Base-by-base conservation (phyloP, 2,113 vertebrate species). In the Anguilla japonica region DNA sequence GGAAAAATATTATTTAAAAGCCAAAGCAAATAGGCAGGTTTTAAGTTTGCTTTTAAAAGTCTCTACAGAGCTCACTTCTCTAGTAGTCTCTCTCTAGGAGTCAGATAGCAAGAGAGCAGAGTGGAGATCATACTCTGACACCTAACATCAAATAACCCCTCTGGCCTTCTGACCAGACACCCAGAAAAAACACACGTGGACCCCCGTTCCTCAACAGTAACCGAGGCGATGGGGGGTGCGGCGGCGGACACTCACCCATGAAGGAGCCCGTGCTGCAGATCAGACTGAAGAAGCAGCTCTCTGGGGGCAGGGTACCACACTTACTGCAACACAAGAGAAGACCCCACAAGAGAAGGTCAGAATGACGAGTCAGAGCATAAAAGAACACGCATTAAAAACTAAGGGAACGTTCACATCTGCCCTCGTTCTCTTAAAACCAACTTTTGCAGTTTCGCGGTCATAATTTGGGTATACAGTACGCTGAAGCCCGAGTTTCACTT, bases 211-310 rank as follows among this genome's bases (percentile, higher is more conserved):
- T 67, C 20, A 8, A 1, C 4, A 20, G 26, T 67, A 67, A 26
- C 60, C 3, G 18, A 22, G 60, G 22, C 22, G 11, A 7, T 0
- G 60, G 11, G 56, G 56, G 26, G 20, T 22, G 14, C 22, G 56
- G 83, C 14, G 39, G 6, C 1, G n/a, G 63, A 84, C 26, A 96
- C 96, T 96, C 60, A 97, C 97, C 97, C 95, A 97, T 96, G 86
- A 97, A 98, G 75, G 97, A 96, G 26, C 97, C 96, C 0, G 96
- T 94, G 91, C 96, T 98, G 93, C 97, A 97, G 89, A 97, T 96
- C 89, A 98, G 96, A 88, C 97, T 97, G 95, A 98, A 98, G 89
- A 98, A 96, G 93, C 97, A 97, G 91, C 97, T 98, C 90, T 97
- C 97, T 0, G 97, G 97, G 20, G 97, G 97, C 79, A 97, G 91